These are phyloP conservation scores for Semicossyphus pulcher DNA, from an alignment of 2,113 vertebrate genomes.

Conservation along the genomic window DNA sequence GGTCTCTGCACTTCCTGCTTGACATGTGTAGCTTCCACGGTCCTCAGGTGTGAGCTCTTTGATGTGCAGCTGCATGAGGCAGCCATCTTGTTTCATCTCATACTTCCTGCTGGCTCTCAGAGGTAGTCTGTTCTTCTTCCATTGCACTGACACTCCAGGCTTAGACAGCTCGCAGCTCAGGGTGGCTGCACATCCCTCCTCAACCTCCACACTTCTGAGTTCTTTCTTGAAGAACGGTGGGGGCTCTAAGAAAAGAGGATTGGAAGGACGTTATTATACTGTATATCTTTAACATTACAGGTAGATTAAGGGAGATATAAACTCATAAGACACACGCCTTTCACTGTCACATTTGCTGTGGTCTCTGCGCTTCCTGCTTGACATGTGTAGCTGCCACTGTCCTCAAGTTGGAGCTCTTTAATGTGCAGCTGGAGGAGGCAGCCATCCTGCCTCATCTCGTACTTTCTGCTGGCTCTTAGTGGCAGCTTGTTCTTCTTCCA, in stretches of 20 bases:
- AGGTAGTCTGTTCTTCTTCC: neutral
- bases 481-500: conserved; percentile 64
- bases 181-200: neutral
- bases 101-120: neutral
- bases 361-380: conserved; percentile 56
- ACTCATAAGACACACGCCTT: conserved; percentile 29
- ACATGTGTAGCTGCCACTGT: conserved; percentile 67
- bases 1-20: neutral
- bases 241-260: neutral
- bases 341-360: conserved; percentile 42
- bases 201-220: neutral
- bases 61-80: neutral
- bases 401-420: conserved; percentile 51
- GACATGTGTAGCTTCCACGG: neutral
- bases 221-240: neutral
- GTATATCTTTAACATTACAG: neutral
- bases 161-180: neutral
- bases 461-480: conserved; percentile 50
- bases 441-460: conserved; percentile 62
- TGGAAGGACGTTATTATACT: neutral
- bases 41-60: neutral
- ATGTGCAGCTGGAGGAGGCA: conserved; percentile 52
- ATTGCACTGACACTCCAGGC: neutral
- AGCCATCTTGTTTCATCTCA: neutral
- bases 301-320: neutral